Base-by-base conservation (phyloP, 2,888 invertebrate genomes). In the Campoplex capitator region DNA sequence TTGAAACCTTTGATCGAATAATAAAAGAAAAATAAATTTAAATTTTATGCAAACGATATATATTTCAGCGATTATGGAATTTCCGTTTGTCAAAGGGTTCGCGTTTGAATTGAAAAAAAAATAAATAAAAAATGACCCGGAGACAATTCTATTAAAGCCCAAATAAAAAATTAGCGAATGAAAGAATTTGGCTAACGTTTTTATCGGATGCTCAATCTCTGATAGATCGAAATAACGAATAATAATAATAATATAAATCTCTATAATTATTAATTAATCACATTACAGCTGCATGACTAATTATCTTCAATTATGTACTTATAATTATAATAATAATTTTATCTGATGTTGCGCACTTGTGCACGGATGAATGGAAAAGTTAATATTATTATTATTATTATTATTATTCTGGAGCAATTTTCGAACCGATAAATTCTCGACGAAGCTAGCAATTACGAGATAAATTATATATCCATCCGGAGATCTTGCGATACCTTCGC, bases 341-440 rank as follows among this genome's bases (percentile, higher is more conserved):
- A 51, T 51, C 4, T 51, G 51, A 51, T 51, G 16, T 18, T 51
- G 18, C 51, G 18, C 51, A 16, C 16, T 18, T 18, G 16, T 51
- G 16, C 51, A 18, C 16, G 2, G 51, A 51, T 16, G 6, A 0
- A 16, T 51, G 16, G 3, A 58, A 13, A 2, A 58, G 1, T n/a
- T 42, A 42, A 8, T 42, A 42, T 42, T 42, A 42, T 42, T 42
- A 54, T 51, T 51, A 16, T 54, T 54, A 54, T 56, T 56, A n/a
- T 28, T 58, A 28, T 62, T 13, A 16, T 16, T 32, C 28, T 32
- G 51, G 35, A 32, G 38, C n/a, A 74, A 75, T 68, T 84, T 79
- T 68, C 68, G 58, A 58, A 45, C 28, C 75, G 70, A 84, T 80
- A 80, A 80, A 84, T 80, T 62, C 48, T 51, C 58, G 70, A 76